phyloP scores from a whole-genome alignment of 2,797 vertebrate genomes.

The Sebastes minor region DNA sequence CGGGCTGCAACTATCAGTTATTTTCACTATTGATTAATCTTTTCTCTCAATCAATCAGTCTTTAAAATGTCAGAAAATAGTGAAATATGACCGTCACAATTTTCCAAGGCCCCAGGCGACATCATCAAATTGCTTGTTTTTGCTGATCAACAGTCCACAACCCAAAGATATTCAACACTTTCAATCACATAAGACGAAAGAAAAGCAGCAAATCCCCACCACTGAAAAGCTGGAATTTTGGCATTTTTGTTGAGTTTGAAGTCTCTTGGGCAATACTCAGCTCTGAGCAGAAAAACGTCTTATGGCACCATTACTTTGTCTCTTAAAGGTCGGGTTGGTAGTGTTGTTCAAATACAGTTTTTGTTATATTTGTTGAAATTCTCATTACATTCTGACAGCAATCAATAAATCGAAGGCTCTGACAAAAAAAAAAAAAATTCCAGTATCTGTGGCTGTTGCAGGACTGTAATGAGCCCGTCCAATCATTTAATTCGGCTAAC shows the following conservation, averaged over 20 bases:
- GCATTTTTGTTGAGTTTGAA: not conserved
- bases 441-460: no score
- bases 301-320: not conserved
- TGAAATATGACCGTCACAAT: not conserved
- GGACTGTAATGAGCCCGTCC: rapidly evolving
- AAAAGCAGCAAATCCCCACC: not conserved
- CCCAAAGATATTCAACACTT: not conserved
- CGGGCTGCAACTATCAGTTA: not conserved
- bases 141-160: not conserved
- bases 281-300: no score
- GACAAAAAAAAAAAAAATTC: no score
- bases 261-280: rapidly evolving
- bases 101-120: not conserved
- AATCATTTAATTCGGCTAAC: no score
- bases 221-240: not conserved
- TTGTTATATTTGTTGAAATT: no score
- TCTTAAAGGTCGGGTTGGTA: no score
- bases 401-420: no score
- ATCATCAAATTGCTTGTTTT: not conserved
- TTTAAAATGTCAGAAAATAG: not conserved
- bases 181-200: not conserved
- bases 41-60: not conserved
- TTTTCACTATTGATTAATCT: not conserved
- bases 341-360: no score
- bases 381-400: rapidly evolving